Conservation (phyloP, 2,888 invertebrate species). For the Biston stratarius region DNA sequence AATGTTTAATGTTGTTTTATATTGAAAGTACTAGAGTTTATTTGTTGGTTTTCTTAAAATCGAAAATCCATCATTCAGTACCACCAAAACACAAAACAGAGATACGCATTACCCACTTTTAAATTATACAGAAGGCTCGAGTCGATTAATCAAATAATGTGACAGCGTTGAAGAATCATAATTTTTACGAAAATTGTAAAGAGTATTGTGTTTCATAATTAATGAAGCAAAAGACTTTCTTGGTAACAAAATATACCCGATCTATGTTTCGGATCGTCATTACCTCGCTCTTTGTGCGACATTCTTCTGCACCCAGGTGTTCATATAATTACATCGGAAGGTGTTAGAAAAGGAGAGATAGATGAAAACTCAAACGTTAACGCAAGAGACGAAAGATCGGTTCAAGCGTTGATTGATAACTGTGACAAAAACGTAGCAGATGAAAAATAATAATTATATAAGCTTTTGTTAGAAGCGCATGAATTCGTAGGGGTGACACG, state of each 20-base stretch:
- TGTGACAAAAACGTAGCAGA: constrained; percentile 87
- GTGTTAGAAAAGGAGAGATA: constrained; percentile 64
- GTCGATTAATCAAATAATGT: constrained; percentile 80
- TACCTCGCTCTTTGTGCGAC: constrained; percentile 85
- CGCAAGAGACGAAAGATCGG: constrained; percentile 63
- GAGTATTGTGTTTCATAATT: constrained; percentile 86
- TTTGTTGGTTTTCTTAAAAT: constrained; percentile 41
- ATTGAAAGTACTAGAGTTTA: too few species aligned
- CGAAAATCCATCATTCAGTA: constrained; percentile 40
- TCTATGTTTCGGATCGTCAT: constrained; percentile 85
- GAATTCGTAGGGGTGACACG: constrained; percentile 76
- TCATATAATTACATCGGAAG: constrained; percentile 83
- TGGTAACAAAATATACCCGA: constrained; percentile 83
- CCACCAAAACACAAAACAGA: constrained; percentile 45
- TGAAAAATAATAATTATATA: constrained; percentile 86
- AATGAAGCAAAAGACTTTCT: constrained; percentile 85
- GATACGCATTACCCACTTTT: constrained; percentile 43
- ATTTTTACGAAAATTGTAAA: constrained; percentile 81
- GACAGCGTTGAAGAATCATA: constrained; percentile 79
- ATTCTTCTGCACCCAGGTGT: constrained; percentile 86
- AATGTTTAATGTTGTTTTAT: too few species aligned
- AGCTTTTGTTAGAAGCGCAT: constrained; percentile 82
- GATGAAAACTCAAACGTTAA: constrained; percentile 49
- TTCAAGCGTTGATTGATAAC: constrained; percentile 86
- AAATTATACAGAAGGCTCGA: constrained; percentile 67